These are phyloP conservation scores for Holothuria scabra DNA, from an alignment of 53 echinoderm and acorn worm species.

Conservation along the genomic window DNA sequence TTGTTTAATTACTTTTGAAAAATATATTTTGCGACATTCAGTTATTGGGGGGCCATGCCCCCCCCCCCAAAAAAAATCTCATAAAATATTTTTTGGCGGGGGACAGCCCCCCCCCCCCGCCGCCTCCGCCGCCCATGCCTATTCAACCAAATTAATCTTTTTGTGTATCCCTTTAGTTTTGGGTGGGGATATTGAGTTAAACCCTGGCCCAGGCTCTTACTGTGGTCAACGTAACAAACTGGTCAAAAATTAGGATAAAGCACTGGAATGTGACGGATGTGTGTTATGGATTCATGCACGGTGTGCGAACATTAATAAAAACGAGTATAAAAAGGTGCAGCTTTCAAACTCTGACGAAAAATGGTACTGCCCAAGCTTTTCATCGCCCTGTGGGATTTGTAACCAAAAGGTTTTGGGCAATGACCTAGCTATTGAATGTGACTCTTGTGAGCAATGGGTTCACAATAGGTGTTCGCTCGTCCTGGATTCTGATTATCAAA, in stretches of 20 bases:
- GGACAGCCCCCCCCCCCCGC: no score
- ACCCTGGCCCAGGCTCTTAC: constrained; percentile 2
- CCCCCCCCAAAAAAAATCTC: no score
- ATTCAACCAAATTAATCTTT: neutral
- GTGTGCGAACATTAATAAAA: constrained; percentile 6
- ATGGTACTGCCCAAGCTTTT: constrained; percentile 25
- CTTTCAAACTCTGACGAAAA: constrained; percentile 13
- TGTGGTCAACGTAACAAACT: constrained; percentile 10
- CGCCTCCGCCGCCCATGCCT: no score
- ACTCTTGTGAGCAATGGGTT: neutral
- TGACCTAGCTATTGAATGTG: neutral
- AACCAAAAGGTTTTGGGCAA: neutral
- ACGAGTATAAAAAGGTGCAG: constrained; percentile 8
- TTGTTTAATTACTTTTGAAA: no score
- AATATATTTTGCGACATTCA: no score
- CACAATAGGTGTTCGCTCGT: neutral
- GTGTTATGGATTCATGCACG: neutral
- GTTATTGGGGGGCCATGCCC: no score
- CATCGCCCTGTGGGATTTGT: constrained; percentile 14
- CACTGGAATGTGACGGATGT: constrained; percentile 17
- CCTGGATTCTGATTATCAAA: no score
- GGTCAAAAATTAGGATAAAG: constrained; percentile 21
- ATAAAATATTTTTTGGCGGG: no score
- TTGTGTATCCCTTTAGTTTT: neutral
- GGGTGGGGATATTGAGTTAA: constrained; percentile 10